phyloP scores from a whole-genome alignment of 2,113 vertebrate genomes.

The Myodes glareolus region DNA sequence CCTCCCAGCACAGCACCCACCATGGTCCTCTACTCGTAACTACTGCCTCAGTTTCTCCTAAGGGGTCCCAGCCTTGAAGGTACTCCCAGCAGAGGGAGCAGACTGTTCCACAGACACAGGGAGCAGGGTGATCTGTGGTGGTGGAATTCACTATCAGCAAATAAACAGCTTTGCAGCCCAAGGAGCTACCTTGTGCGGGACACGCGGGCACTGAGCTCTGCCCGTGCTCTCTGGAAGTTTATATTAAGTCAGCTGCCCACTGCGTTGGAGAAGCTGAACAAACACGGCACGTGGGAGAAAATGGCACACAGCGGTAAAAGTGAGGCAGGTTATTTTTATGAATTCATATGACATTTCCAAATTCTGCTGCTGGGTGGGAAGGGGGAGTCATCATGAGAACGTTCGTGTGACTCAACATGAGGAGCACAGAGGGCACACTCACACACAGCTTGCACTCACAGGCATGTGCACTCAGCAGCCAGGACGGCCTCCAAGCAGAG shows the following conservation, averaged over 20 bases:
- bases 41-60: not conserved
- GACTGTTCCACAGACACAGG: fast-evolving
- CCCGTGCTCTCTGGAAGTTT: not conserved
- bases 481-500: not conserved
- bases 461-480: fast-evolving
- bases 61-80: not conserved
- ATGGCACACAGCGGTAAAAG: not conserved
- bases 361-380: no score
- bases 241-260: not conserved
- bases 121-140: fast-evolving
- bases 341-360: not conserved
- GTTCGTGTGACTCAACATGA: fast-evolving
- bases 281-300: not conserved
- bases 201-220: not conserved
- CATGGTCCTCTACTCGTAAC: not conserved
- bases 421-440: no score
- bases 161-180: not conserved
- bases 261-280: not conserved
- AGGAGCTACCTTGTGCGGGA: not conserved
- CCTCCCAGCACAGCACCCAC: no score
- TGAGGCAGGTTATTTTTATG: not conserved
- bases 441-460: fast-evolving
- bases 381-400: not conserved
- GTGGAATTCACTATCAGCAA: not conserved
- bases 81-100: not conserved